Conservation (phyloP, 2,888 invertebrate species). For the Deroplatys truncata region DNA sequence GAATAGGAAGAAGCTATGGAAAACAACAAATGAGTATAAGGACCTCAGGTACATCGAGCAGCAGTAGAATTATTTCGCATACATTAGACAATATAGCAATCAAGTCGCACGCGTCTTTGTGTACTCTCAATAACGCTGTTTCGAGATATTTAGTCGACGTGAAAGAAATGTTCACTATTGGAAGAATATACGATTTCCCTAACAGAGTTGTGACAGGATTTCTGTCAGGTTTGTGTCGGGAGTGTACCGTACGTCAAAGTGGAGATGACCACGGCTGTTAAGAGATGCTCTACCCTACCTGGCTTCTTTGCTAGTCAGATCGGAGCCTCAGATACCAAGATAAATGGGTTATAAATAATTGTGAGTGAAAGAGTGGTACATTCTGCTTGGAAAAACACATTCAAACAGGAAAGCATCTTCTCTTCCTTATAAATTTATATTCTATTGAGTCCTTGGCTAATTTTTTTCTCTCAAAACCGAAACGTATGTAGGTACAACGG, state of each 20-base stretch:
- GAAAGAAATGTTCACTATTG: too few relatives aligned
- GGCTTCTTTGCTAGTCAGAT: slow-evolving; percentile 1
- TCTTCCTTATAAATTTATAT: background rate
- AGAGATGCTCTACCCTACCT: background rate
- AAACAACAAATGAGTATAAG: too few relatives aligned
- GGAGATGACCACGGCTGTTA: background rate
- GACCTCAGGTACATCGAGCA: too few relatives aligned
- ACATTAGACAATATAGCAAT: too few relatives aligned
- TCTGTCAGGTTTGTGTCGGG: background rate
- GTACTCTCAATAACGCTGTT: too few relatives aligned
- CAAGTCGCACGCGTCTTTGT: too few relatives aligned
- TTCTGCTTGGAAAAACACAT: background rate
- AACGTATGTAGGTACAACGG: background rate
- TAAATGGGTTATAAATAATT: slow-evolving; percentile 2
- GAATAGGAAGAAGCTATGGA: too few relatives aligned
- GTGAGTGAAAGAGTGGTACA: background rate
- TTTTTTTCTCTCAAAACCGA: background rate
- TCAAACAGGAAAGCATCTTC: background rate
- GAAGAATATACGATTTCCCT: background rate
- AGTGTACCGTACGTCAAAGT: background rate
- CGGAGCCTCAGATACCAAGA: background rate
- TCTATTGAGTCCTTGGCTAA: background rate
- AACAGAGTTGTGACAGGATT: background rate
- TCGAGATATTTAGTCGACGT: too few relatives aligned
- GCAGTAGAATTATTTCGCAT: too few relatives aligned